phyloP scores from a whole-genome alignment of 2,797 vertebrate genomes.

The Scolopax bukidnonensis region DNA sequence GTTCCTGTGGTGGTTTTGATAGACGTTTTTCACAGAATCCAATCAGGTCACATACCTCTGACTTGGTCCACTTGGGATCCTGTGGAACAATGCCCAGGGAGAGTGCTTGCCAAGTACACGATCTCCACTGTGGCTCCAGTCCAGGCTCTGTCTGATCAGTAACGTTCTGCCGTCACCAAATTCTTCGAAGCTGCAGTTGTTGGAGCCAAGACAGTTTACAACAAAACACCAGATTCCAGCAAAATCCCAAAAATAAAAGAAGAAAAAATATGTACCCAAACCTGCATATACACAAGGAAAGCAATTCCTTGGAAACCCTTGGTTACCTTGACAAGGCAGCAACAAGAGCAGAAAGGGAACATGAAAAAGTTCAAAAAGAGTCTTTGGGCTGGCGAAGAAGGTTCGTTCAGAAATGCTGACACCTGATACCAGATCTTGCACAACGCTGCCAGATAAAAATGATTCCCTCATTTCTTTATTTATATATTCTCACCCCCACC shows the following conservation, averaged over 20 bases:
- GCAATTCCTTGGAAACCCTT: background rate
- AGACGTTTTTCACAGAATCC: background rate
- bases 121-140: background rate
- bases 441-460: background rate
- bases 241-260: background rate
- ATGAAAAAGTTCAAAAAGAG: background rate
- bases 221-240: background rate
- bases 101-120: background rate
- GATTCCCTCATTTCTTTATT: background rate
- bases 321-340: background rate
- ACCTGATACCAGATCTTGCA: background rate
- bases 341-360: background rate
- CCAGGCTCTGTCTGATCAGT: background rate
- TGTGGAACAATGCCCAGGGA: background rate
- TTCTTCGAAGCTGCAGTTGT: conserved; percentile 10
- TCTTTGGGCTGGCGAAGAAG: background rate
- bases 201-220: background rate
- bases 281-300: background rate
- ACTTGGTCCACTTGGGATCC: background rate
- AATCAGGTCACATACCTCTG: conserved; percentile 15
- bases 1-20: background rate
- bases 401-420: background rate
- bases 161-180: background rate
- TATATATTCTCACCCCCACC: background rate
- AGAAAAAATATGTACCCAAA: background rate